phyloP scores from a whole-genome alignment of 2,113 vertebrate genomes.

The Thermophis baileyi region DNA sequence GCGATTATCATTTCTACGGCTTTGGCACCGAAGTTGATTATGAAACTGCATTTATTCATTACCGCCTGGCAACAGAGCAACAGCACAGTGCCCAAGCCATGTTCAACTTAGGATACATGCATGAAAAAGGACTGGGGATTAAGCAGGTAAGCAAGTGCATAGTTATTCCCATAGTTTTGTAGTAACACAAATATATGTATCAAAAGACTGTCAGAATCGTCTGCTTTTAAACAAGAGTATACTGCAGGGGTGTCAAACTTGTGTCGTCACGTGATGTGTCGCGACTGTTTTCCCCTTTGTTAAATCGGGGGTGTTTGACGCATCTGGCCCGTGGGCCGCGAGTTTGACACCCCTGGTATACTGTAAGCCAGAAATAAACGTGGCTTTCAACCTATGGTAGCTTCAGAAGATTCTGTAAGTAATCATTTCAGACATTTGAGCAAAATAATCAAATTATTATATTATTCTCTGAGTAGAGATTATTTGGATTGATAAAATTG shows the following conservation, averaged over 20 bases:
- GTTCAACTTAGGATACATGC: constrained; percentile 99
- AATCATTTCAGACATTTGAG: neutral
- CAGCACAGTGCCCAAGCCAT: constrained; percentile 97
- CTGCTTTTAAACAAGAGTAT: neutral
- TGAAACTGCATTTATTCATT: constrained; percentile 95
- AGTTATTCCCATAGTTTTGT: neutral
- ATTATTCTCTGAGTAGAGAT: neutral
- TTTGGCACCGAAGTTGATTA: constrained; percentile 96
- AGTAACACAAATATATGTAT: neutral
- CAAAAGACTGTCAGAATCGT: neutral
- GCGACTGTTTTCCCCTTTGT: no score
- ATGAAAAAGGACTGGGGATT: constrained; percentile 95
- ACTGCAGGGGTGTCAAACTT: no score
- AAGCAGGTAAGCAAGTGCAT: constrained; percentile 81
- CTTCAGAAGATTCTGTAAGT: neutral
- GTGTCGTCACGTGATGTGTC: no score
- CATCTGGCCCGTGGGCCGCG: no score
- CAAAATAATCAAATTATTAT: neutral
- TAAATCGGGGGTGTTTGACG: no score
- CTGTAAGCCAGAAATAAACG: neutral
- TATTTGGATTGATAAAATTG: neutral
- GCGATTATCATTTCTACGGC: constrained; percentile 98
- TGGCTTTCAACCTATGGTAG: neutral
- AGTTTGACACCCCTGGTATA: neutral
- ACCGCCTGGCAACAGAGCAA: constrained; percentile 93